Conservation (phyloP, 2,113 vertebrate species). For the Nothobranchius furzeri region DNA sequence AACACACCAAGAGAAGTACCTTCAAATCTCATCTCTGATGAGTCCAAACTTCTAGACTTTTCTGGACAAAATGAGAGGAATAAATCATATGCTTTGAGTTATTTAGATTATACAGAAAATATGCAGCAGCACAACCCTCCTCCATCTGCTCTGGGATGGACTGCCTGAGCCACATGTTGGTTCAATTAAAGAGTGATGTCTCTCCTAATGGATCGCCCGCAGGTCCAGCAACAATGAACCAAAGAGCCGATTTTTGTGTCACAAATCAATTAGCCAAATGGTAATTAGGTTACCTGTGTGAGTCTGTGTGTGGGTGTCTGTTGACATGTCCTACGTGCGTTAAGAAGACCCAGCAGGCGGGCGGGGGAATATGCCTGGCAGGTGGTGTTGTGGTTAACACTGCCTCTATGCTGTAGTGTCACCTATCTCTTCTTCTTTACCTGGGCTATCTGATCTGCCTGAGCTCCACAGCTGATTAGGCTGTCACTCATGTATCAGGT, state of each 20-base stretch:
- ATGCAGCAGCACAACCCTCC: constrained; percentile 48
- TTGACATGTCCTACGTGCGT: constrained; percentile 10
- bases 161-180: constrained; percentile 60
- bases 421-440: constrained; percentile 48
- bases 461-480: constrained; percentile 48
- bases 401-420: constrained; percentile 56
- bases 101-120: constrained; percentile 66
- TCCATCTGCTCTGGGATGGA: constrained; percentile 50
- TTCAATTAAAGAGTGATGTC: constrained; percentile 65
- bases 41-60: constrained; percentile 38
- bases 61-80: constrained; percentile 37
- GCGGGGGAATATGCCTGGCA: constrained; percentile 29
- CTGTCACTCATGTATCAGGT: constrained; percentile 53
- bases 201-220: constrained; percentile 30
- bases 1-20: constrained; percentile 19
- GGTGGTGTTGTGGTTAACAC: constrained; percentile 60
- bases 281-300: constrained; percentile 15
- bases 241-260: constrained; percentile 36
- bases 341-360: constrained; percentile 8
- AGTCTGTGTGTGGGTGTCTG: constrained; percentile 12
- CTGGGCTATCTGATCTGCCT: constrained; percentile 62
- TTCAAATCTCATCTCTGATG: constrained; percentile 16
- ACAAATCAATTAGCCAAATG: constrained; percentile 33
- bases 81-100: constrained; percentile 63
- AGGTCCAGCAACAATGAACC: constrained; percentile 49